A percentile compares a stretch with the other conserved stretches of the same genome.
These are phyloP conservation scores for Mechanitis messenoides DNA, from an alignment of 2,888 invertebrate genomes.

Conservation along the genomic window DNA sequence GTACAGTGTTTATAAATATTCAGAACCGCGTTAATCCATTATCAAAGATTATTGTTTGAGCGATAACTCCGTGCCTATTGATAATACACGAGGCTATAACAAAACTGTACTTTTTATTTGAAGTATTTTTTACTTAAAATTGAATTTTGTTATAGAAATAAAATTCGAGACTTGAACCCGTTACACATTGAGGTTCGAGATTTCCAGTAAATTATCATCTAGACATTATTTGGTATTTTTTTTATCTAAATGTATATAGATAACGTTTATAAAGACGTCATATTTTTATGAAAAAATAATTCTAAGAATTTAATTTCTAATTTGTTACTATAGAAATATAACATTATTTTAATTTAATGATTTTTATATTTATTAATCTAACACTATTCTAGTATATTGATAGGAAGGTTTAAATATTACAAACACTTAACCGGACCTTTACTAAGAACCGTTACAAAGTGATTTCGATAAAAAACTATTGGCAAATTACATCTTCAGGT, in stretches of 20 bases:
- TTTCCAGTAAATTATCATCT: too few species aligned
- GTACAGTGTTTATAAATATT: constrained; percentile 71
- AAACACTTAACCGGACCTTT: constrained; percentile 18
- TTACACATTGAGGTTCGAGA: too few species aligned
- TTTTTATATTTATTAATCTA: neutral
- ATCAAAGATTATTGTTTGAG: constrained; percentile 69
- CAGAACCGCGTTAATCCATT: constrained; percentile 67
- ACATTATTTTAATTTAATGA: too few species aligned
- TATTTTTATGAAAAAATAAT: too few species aligned
- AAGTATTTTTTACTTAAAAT: too few species aligned
- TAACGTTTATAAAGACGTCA: too few species aligned
- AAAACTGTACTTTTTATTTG: too few species aligned
- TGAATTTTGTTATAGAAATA: too few species aligned
- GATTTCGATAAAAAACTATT: constrained; percentile 52
- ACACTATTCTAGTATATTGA: neutral
- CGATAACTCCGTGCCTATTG: constrained; percentile 60
- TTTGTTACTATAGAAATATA: too few species aligned
- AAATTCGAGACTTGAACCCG: too few species aligned
- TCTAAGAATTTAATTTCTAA: neutral
- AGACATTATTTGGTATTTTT: too few species aligned
- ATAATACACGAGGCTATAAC: constrained; percentile 30
- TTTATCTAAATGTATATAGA: too few species aligned
- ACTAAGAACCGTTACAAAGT: constrained; percentile 31
- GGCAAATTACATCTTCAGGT: constrained; percentile 62
- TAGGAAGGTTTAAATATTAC: neutral